Evolutionary conservation across 2,113 vertebrate species (phyloP).

Genomic region (Zosterops japonicus): DNA sequence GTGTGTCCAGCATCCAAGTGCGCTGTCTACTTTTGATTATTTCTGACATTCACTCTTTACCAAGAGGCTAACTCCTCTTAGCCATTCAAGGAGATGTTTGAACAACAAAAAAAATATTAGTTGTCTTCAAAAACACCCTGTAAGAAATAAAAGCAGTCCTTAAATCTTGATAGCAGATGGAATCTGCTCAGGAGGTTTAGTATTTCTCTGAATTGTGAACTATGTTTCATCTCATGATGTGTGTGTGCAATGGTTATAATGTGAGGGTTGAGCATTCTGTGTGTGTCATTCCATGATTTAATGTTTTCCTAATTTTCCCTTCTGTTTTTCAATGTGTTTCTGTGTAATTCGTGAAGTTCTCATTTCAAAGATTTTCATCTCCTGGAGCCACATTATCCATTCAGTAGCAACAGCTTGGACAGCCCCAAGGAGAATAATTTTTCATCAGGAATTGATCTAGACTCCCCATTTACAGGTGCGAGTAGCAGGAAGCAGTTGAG

Average conservation of each 20-base stretch:
- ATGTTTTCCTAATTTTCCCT: background rate
- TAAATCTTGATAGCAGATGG: background rate
- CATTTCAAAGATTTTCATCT: background rate
- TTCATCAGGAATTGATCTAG: background rate
- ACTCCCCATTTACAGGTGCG: rapidly evolving
- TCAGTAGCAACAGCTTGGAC: background rate
- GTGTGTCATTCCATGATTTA: background rate
- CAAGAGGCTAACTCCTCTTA: background rate
- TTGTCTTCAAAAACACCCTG: background rate
- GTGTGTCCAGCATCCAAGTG: background rate
- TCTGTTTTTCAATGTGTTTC: background rate
- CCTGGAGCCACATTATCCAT: background rate
- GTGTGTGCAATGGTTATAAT: background rate
- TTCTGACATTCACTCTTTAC: background rate
- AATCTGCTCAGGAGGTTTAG: background rate
- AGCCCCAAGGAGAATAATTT: background rate
- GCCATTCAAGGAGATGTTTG: background rate
- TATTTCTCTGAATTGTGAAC: background rate
- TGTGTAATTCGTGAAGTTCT: background rate
- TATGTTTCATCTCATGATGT: background rate
- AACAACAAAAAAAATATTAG: background rate
- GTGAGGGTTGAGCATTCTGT: background rate
- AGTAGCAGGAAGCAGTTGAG: background rate
- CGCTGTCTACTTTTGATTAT: background rate
- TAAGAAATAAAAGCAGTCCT: background rate